Evolutionary conservation across 1,140 invertebrate species (phyloP).

Genomic region (Drosophila equinoxialis): DNA sequence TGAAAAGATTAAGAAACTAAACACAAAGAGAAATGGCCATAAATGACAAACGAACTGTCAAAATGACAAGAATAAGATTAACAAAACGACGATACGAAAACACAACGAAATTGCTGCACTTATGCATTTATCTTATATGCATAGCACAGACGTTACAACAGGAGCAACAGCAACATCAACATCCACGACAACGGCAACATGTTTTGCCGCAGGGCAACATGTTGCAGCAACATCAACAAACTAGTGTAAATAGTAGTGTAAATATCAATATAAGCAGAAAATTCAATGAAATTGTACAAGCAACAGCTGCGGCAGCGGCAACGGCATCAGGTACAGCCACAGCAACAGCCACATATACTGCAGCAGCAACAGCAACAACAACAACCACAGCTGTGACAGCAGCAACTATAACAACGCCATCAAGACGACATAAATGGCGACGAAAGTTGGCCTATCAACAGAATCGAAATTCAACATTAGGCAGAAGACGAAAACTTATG

Average conservation of each 20-base stretch:
- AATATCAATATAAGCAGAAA: slow-evolving; percentile 77
- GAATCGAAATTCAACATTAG: slow-evolving; percentile 37
- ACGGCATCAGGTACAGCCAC: slow-evolving; percentile 27
- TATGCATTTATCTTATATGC: slow-evolving; percentile 73
- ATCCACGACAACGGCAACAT: slow-evolving; percentile 47
- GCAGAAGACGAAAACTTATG: slow-evolving; percentile 59
- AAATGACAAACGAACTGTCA: slow-evolving; percentile 78
- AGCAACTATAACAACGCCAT: slow-evolving; percentile 40
- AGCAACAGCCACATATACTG: slow-evolving; percentile 28
- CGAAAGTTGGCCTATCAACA: slow-evolving; percentile 56
- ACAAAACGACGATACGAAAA: slow-evolving; percentile 8
- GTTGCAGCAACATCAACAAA: slow-evolving; percentile 66
- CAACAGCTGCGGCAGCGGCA: slow-evolving; percentile 50
- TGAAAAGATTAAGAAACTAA: slow-evolving; percentile 38
- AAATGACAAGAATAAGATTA: slow-evolving; percentile 58
- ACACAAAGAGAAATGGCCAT: slow-evolving; percentile 55
- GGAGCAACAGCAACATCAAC: neutral
- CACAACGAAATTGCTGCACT: slow-evolving; percentile 52
- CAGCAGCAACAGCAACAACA: slow-evolving; percentile 10
- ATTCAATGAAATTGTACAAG: slow-evolving; percentile 79
- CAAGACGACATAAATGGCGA: slow-evolving; percentile 59
- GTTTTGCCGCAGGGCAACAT: slow-evolving; percentile 66
- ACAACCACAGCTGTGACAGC: slow-evolving; percentile 31
- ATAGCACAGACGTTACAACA: slow-evolving; percentile 60
- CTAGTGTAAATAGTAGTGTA: slow-evolving; percentile 82